Base-by-base conservation (phyloP, 2,113 vertebrate genomes). In the Oxyura jamaicensis region DNA sequence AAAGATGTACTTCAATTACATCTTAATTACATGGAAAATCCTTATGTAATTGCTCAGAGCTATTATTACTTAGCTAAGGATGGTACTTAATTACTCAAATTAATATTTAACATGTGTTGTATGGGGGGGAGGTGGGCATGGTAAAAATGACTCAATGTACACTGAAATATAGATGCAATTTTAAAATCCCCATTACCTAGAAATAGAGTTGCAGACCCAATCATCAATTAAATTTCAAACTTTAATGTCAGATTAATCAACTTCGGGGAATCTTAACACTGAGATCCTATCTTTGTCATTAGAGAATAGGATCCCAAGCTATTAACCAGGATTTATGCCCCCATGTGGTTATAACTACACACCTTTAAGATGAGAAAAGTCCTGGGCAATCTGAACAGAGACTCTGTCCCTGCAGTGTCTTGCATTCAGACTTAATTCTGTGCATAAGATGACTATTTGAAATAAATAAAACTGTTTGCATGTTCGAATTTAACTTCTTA, bases 61-160 rank as follows among this genome's bases (percentile, higher is more conserved):
- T 81, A 71, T 68, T 90, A 91, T 2, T 86, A 68, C 76, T 81
- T 59, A 81, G 52, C 25, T 75, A 53, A 72, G 88, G 36, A 83
- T 44, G 14, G 46, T 42, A 91, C 91, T 95, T 94, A 88, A 91
- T 91, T 81, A 78, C 78, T 58, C 76, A 25, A 81, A 84, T 91
- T 95, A 93, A 96, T 96, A 88, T 93, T 93, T 91, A 89, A 93
- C 39, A 65, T 19, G 25, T 29, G 56, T 78, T 78, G 39, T 42
- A 91, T 42, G 6, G 6, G 39, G 23, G 12, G 29, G 39, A 11
- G 35, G 22, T 20, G 17, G 3, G 7, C 76, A 83, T 65, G 23
- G 33, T 69, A 41, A 41, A 65, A 83, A 90, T 72, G 36, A 81
- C 60, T 86, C 46, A 68, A 75, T 19, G 3, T 29, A 60, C 46